Conservation (phyloP, 2,797 vertebrate genomes). For the Cyclopterus lumpus region DNA sequence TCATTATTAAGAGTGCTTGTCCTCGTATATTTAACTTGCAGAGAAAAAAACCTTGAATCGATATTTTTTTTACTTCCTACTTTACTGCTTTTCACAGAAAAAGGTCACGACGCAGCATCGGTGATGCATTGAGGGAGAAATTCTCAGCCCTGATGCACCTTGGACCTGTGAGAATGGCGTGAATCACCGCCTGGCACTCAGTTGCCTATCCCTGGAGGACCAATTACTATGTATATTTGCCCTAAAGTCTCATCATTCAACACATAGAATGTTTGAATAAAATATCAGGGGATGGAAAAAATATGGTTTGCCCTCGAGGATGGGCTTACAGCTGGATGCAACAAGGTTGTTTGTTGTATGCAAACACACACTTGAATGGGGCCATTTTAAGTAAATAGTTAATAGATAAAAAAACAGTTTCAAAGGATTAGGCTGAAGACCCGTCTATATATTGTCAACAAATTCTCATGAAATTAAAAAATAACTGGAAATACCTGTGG, state of each 20-base stretch:
- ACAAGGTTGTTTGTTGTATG: conserved; percentile 25
- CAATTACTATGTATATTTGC: conserved; percentile 80
- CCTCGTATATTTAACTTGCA: conserved; percentile 1
- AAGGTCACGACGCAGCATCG: conserved; percentile 47
- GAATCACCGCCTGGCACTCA: conserved; percentile 55
- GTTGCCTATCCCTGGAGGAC: conserved; percentile 70
- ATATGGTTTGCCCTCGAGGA: conserved; percentile 27
- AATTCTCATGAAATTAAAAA: background rate
- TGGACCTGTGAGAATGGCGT: conserved; percentile 55
- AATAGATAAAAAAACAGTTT: conserved; percentile 18
- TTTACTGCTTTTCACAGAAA: conserved; percentile 30
- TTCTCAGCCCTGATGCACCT: conserved; percentile 43
- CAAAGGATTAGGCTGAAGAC: background rate
- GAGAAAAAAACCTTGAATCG: background rate
- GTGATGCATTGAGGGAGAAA: conserved; percentile 65
- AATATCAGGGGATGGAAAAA: conserved; percentile 52
- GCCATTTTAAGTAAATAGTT: background rate
- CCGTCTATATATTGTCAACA: background rate
- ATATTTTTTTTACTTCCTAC: conserved; percentile 25
- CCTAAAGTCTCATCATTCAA: conserved; percentile 68
- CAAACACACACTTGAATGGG: background rate
- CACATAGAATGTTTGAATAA: conserved; percentile 54
- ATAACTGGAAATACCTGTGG: no score
- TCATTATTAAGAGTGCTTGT: background rate
- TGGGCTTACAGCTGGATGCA: conserved; percentile 41